Conservation (phyloP, 2,797 vertebrate species). For the Myotis myotis region DNA sequence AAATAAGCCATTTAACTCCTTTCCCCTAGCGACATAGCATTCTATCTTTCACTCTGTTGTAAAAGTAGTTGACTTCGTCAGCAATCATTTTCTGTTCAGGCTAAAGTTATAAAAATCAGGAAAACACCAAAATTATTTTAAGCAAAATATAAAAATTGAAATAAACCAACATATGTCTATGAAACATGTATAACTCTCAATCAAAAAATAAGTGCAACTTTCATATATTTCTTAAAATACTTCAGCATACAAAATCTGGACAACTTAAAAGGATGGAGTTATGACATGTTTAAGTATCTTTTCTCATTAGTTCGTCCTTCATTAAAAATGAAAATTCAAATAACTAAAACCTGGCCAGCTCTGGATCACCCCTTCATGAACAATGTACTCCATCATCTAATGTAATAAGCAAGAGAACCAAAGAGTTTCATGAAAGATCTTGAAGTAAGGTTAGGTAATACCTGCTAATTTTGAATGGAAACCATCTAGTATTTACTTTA, state of each 20-base stretch:
- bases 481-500: neutral
- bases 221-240: conserved; percentile 80
- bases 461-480: neutral
- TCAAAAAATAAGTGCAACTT: conserved; percentile 78
- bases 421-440: neutral
- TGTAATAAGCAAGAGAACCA: neutral
- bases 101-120: conserved; percentile 78
- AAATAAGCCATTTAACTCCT: neutral
- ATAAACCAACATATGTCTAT: conserved; percentile 81
- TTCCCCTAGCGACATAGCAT: neutral
- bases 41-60: conserved; percentile 33
- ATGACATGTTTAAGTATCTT: conserved; percentile 47
- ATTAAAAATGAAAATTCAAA: neutral
- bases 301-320: conserved; percentile 43
- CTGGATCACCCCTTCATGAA: neutral
- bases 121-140: conserved; percentile 82
- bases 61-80: conserved; percentile 65
- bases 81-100: conserved; percentile 66
- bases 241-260: conserved; percentile 58
- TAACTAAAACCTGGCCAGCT: neutral
- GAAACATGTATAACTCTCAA: conserved; percentile 80
- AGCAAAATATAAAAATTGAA: conserved; percentile 82
- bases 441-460: neutral
- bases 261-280: conserved; percentile 64
- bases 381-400: neutral